phyloP scores from a whole-genome alignment of 2,113 vertebrate species.

The Ochotona princeps region DNA sequence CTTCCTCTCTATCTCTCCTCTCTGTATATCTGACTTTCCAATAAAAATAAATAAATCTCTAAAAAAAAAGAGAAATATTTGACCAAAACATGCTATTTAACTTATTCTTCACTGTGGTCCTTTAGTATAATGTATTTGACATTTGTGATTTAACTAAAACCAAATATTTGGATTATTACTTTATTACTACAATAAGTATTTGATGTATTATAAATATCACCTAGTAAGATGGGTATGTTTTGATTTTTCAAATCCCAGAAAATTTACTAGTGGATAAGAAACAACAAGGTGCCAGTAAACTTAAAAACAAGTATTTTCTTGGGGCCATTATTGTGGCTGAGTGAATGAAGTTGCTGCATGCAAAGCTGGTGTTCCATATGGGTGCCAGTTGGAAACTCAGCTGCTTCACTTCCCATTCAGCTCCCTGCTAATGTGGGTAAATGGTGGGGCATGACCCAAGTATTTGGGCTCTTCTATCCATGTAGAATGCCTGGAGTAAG shows the following conservation, averaged over 20 bases:
- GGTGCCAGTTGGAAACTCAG: too few species aligned
- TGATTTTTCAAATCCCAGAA: neutral
- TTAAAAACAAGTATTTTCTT: neutral
- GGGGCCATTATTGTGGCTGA: too few species aligned
- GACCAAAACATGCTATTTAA: neutral
- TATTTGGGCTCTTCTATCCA: too few species aligned
- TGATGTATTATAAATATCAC: neutral
- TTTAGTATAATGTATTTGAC: neutral
- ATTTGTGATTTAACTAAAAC: constrained; percentile 23
- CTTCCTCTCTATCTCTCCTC: too few species aligned
- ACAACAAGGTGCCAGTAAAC: neutral
- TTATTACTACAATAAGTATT: constrained; percentile 35
- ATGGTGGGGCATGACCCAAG: too few species aligned
- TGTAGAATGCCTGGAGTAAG: too few species aligned
- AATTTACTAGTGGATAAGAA: neutral
- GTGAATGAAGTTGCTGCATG: too few species aligned
- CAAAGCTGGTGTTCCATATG: too few species aligned
- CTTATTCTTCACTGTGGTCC: neutral
- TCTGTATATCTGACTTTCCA: too few species aligned
- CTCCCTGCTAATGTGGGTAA: too few species aligned
- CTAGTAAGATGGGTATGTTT: constrained; percentile 23
- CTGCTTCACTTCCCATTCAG: too few species aligned
- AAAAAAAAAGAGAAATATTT: neutral
- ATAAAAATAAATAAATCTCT: too few species aligned
- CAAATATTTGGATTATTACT: neutral